Percentiles rank a stretch among this genome's conserved stretches.
These are phyloP conservation scores for Asobara japonica DNA, from an alignment of 1,140 invertebrate genomes.

Conservation along the genomic window DNA sequence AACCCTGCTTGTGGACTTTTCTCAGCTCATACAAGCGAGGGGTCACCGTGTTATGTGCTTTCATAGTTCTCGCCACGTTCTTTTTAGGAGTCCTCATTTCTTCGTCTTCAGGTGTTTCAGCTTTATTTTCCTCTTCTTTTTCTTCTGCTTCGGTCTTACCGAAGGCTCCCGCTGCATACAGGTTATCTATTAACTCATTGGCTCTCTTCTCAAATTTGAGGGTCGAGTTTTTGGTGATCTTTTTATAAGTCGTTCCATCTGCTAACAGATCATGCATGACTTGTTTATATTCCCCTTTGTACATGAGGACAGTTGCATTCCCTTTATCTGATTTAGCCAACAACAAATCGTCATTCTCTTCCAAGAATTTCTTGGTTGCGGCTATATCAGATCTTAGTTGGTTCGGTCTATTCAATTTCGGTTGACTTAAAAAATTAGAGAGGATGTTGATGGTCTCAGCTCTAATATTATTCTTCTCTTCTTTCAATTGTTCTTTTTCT, in stretches of 20 bases:
- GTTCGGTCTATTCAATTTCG: no score
- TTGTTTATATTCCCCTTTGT: background rate
- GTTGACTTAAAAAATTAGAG: no score
- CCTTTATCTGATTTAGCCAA: constrained; percentile 9
- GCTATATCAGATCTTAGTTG: background rate
- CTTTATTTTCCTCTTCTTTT: no score
- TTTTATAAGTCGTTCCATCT: background rate
- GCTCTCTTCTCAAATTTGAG: background rate
- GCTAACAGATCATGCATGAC: background rate
- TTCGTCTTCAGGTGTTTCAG: no score
- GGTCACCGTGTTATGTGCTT: background rate
- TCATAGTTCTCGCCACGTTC: no score
- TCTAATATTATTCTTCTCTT: no score
- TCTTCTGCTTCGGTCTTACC: no score
- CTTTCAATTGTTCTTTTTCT: no score
- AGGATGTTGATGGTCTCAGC: no score
- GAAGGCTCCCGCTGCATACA: background rate
- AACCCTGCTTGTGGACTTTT: background rate
- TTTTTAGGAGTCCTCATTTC: no score
- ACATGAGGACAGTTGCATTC: constrained; percentile 8
- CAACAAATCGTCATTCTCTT: background rate
- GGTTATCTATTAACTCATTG: background rate
- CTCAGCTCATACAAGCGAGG: background rate
- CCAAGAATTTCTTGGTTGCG: background rate
- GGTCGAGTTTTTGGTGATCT: background rate